Evolutionary conservation across 1,140 invertebrate genomes (phyloP).

Genomic region (Acromyrmex charruanus): DNA sequence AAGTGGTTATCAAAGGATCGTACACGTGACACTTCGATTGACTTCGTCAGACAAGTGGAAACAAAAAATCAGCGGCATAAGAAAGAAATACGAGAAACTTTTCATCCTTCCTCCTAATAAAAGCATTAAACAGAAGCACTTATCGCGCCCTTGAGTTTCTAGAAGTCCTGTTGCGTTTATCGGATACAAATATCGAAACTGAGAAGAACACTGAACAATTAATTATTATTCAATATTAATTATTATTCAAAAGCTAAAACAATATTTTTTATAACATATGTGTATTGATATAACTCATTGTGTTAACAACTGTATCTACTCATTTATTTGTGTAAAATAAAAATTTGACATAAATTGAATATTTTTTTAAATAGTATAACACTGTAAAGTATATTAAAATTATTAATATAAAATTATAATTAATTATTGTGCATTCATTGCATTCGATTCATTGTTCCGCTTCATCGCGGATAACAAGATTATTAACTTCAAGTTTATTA

Average conservation of each 20-base stretch:
- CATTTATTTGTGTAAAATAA: not conserved
- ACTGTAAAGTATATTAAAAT: conserved; percentile 10
- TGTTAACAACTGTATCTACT: not conserved
- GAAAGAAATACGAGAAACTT: not conserved
- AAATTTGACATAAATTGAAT: conserved; percentile 3
- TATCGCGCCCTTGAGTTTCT: not conserved
- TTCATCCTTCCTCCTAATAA: not conserved
- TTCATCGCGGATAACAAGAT: conserved; percentile 7
- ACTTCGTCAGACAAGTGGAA: conserved; percentile 54
- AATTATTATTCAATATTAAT: not conserved
- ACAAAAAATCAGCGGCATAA: conserved; percentile 38
- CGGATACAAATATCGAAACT: not conserved
- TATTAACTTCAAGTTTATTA: conserved; percentile 26
- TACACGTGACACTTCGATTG: conserved; percentile 7
- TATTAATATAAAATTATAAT: not conserved
- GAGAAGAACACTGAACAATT: not conserved
- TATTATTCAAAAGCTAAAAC: not conserved
- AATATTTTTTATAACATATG: not conserved
- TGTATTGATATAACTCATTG: not conserved
- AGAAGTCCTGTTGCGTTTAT: not conserved
- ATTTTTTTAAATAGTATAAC: not conserved
- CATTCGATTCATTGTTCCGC: not conserved
- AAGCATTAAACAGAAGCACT: not conserved
- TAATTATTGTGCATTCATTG: not conserved
- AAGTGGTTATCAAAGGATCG: conserved; percentile 17